Conservation (phyloP, 2,888 invertebrate species). For the Diloba caeruleocephala region DNA sequence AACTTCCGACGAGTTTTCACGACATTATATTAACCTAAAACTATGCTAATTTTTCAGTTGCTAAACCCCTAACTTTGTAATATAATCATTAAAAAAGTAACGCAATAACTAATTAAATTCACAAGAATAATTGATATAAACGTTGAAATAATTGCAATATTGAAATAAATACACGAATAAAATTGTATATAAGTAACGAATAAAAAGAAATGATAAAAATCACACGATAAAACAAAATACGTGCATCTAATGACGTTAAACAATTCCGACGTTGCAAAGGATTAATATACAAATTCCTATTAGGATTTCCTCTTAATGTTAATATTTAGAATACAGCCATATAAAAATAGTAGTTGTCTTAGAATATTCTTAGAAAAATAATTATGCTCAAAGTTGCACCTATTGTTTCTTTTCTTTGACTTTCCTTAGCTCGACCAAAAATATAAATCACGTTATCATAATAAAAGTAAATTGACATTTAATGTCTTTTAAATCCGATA, state of each 20-base stretch:
- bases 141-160: not conserved
- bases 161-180: conserved; percentile 6
- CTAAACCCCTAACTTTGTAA: too few species aligned
- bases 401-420: not conserved
- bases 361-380: conserved; percentile 43
- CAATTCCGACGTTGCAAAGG: conserved; percentile 60
- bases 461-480: conserved; percentile 45
- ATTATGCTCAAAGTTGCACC: conserved; percentile 16
- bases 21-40: too few species aligned
- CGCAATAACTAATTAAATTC: too few species aligned
- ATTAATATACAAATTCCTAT: conserved; percentile 44
- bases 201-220: conserved; percentile 20
- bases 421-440: conserved; percentile 12
- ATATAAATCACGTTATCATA: conserved; percentile 19
- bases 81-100: too few species aligned
- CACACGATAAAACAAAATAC: conserved; percentile 27
- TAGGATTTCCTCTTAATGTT: conserved; percentile 40
- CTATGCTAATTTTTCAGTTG: too few species aligned
- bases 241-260: conserved; percentile 42
- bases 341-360: conserved; percentile 49
- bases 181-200: conserved; percentile 26
- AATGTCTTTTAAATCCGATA: conserved; percentile 50
- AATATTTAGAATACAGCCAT: conserved; percentile 59
- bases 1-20: too few species aligned
- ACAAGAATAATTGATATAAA: too few species aligned